Conservation (phyloP, 2,113 vertebrate genomes). For the Otocyon megalotis region DNA sequence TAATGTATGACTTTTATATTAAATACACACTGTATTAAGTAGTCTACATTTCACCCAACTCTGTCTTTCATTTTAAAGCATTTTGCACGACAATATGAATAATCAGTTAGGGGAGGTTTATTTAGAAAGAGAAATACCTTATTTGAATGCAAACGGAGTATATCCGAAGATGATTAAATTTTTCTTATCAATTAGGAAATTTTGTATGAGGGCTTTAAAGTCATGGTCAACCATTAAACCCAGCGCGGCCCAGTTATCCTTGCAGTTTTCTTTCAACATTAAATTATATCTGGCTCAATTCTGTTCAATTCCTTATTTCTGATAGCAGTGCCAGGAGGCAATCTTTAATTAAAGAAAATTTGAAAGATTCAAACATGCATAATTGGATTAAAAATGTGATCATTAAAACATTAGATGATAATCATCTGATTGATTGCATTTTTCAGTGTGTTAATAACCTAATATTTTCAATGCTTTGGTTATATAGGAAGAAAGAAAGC, state of each 20-base stretch:
- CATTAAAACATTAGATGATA: constrained; percentile 86
- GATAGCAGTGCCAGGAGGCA: constrained; percentile 80
- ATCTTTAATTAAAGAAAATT: constrained; percentile 87
- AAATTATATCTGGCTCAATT: constrained; percentile 83
- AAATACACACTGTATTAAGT: constrained; percentile 92
- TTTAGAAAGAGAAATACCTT: constrained; percentile 88
- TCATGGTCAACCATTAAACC: constrained; percentile 77
- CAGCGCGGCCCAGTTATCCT: background rate
- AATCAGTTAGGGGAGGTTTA: constrained; percentile 88
- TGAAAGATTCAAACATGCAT: constrained; percentile 85
- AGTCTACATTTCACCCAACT: constrained; percentile 89
- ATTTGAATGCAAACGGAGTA: constrained; percentile 87
- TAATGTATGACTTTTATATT: constrained; percentile 93
- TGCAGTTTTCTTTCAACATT: constrained; percentile 64
- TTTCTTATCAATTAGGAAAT: constrained; percentile 88
- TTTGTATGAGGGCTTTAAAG: constrained; percentile 81
- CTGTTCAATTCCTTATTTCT: constrained; percentile 83
- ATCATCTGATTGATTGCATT: constrained; percentile 84
- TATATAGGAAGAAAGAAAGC: constrained; percentile 60
- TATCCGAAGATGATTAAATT: constrained; percentile 87
- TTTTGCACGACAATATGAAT: constrained; percentile 90
- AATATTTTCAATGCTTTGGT: constrained; percentile 77
- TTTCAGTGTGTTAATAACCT: constrained; percentile 80
- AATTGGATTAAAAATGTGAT: constrained; percentile 88
- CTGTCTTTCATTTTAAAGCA: constrained; percentile 90